Conservation (phyloP, 1,140 invertebrate genomes). For the Drosophila navojoa region DNA sequence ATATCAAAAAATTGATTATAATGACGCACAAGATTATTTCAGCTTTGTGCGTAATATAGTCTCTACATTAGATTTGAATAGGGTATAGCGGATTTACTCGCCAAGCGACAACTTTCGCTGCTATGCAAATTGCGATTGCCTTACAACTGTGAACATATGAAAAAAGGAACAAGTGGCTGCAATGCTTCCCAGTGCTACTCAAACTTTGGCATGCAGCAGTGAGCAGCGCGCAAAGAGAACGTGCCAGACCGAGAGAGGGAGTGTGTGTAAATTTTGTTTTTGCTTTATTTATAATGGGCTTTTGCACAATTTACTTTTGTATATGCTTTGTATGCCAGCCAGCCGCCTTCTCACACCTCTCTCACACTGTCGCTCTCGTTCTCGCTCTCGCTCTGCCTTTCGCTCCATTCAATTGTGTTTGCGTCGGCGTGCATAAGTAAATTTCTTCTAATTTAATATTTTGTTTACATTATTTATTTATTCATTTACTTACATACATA, state of each 20-base stretch:
- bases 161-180: constrained; percentile 34
- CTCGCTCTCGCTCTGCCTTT: too few relatives aligned
- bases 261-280: constrained; percentile 64
- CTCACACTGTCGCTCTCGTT: not conserved
- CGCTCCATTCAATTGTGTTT: constrained; percentile 47
- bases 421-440: constrained; percentile 75
- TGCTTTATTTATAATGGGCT: constrained; percentile 66
- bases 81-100: constrained; percentile 17
- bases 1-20: not conserved
- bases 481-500: constrained; percentile 81
- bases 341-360: constrained; percentile 19
- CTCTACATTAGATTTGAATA: not conserved
- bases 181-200: constrained; percentile 12
- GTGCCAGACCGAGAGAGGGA: not conserved
- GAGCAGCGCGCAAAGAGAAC: not conserved
- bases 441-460: constrained; percentile 82
- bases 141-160: not conserved
- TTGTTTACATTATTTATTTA: constrained; percentile 82
- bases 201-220: constrained; percentile 22
- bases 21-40: not conserved
- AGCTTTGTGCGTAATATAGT: not conserved
- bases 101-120: not conserved
- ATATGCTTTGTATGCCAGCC: constrained; percentile 1
- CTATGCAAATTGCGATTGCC: constrained; percentile 4
- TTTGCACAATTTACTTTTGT: constrained; percentile 58